Percentiles rank a stretch among this genome's conserved stretches.
Evolutionary conservation across 2,888 invertebrate genomes (phyloP).

Genomic region (Sepioteuthis lessoniana): DNA sequence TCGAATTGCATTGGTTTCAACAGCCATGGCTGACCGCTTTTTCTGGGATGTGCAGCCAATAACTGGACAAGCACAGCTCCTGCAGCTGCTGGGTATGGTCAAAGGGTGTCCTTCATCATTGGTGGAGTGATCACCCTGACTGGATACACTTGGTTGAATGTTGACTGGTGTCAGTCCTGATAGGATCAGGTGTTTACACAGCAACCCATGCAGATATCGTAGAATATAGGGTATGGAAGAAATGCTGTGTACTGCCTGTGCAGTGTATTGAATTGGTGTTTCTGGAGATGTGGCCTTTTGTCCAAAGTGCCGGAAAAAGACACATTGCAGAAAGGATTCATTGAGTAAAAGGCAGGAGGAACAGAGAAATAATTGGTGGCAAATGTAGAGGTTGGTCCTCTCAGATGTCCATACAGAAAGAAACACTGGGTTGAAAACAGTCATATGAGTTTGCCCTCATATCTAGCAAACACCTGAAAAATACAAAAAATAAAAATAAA

Average conservation of each 20-base stretch:
- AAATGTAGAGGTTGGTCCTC: neutral
- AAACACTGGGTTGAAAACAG: neutral
- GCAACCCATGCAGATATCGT: conserved; percentile 35
- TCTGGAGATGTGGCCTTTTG: conserved; percentile 2
- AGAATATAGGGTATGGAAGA: neutral
- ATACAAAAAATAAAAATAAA: neutral
- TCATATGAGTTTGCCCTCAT: conserved; percentile 44
- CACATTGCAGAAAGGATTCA: neutral
- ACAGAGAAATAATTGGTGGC: neutral
- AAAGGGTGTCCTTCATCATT: neutral
- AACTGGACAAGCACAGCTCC: conserved; percentile 33
- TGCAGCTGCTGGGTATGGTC: neutral
- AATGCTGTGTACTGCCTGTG: neutral
- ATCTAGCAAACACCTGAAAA: conserved; percentile 37
- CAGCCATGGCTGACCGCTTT: conserved; percentile 36
- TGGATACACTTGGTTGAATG: neutral
- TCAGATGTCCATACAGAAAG: conserved; percentile 34
- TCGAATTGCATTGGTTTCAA: conserved; percentile 23
- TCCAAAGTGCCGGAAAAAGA: neutral
- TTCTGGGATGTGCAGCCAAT: neutral
- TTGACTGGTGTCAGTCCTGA: neutral
- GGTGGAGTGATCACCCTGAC: neutral
- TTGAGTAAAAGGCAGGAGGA: neutral
- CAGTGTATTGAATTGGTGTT: conserved; percentile 25
- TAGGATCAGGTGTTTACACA: neutral